Evolutionary conservation across 2,113 vertebrate genomes (phyloP).

Genomic region (Ceuthmochares aereus): DNA sequence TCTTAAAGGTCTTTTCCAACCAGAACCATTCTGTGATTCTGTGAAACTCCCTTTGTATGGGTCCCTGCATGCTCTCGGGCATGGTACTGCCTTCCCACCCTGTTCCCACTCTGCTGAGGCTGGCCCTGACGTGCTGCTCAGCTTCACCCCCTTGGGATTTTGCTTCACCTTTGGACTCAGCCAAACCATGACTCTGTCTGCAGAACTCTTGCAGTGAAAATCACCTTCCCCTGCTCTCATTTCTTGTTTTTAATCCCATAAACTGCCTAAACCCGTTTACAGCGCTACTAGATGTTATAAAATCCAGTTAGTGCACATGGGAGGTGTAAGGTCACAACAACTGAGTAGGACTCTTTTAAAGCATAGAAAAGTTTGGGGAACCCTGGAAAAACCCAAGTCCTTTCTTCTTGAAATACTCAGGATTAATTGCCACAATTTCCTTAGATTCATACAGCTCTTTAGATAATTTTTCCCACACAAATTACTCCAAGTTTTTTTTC

Average conservation of each 20-base stretch:
- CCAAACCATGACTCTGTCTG: not conserved
- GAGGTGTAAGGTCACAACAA: not conserved
- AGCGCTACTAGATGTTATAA: not conserved
- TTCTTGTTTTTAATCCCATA: not conserved
- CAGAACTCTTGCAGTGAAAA: not conserved
- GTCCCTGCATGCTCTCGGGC: not conserved
- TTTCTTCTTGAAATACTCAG: not conserved
- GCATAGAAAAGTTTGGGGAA: not conserved
- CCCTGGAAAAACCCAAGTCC: not conserved
- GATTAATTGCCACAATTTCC: not conserved
- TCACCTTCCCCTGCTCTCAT: fast-evolving
- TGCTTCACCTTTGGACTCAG: not conserved
- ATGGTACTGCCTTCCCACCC: not conserved
- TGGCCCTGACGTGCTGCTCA: not conserved
- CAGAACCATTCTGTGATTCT: no score
- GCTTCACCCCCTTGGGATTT: not conserved
- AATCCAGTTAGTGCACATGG: not conserved
- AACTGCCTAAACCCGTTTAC: not conserved
- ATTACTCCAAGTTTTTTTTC: not conserved
- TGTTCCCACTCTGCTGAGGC: not conserved
- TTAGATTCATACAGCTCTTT: not conserved
- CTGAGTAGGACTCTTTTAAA: not conserved
- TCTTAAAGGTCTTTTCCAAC: no score
- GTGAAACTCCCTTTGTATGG: not conserved
- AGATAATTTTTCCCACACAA: fast-evolving